Percentiles rank a stretch among this genome's conserved stretches.
These are phyloP conservation scores for Bambusicola thoracicus DNA, from an alignment of 2,113 vertebrate species.

Conservation along the genomic window DNA sequence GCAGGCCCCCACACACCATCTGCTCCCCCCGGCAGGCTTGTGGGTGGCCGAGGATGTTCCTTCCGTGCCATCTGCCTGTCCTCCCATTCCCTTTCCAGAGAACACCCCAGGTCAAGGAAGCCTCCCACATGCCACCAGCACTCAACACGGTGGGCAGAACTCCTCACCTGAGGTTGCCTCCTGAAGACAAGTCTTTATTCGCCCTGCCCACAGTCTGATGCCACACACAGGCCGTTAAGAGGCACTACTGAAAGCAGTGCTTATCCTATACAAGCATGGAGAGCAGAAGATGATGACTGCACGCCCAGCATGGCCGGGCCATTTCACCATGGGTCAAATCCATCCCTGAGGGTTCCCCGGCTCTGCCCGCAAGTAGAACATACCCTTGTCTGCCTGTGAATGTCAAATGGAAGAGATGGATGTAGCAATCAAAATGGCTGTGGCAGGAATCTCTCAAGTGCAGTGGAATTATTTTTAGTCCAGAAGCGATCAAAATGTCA, in stretches of 20 bases:
- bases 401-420: background rate
- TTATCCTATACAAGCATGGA: background rate
- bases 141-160: background rate
- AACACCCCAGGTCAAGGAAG: background rate
- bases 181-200: background rate
- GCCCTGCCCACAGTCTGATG: background rate
- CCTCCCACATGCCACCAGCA: fast-evolving
- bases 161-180: background rate
- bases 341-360: background rate
- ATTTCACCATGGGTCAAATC: background rate
- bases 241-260: background rate
- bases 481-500: background rate
- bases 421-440: fast-evolving
- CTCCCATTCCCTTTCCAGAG: background rate
- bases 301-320: fast-evolving
- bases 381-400: background rate
- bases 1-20: slow-evolving; percentile 22
- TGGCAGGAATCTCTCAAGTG: background rate
- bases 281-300: background rate
- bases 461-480: slow-evolving; percentile 34
- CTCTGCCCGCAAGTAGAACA: background rate
- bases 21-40: background rate
- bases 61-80: slow-evolving; percentile 2
- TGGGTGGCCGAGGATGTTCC: background rate
- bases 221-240: background rate